Conservation (phyloP, 2,888 invertebrate species). For the Didymodactylos carnosus region DNA sequence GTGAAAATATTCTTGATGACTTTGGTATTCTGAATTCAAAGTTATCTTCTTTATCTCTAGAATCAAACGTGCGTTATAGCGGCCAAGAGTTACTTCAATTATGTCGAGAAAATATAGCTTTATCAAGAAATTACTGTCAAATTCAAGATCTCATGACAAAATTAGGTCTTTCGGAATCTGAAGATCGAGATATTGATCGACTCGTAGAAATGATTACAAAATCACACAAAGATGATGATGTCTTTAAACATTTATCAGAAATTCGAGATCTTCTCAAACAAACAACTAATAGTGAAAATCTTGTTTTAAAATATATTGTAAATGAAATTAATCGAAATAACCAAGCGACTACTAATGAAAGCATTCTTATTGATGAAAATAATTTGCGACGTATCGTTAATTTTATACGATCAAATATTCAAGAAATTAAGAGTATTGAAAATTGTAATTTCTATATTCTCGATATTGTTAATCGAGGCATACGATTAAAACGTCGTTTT, state of each 20-base stretch:
- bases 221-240: not conserved
- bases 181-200: not conserved
- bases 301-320: not conserved
- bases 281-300: not conserved
- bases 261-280: not conserved
- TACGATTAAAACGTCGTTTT: not conserved
- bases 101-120: not conserved
- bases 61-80: not conserved
- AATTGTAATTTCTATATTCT: not conserved
- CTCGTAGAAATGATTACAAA: not conserved
- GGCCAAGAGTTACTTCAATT: not conserved
- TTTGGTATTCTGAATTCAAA: not conserved
- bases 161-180: not conserved
- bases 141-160: not conserved
- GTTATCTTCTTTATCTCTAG: not conserved
- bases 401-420: not conserved
- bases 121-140: not conserved
- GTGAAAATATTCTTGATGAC: not conserved
- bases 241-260: not conserved
- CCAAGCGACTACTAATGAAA: not conserved
- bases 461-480: not conserved
- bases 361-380: not conserved
- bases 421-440: not conserved
- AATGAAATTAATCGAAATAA: not conserved
- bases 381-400: not conserved